phyloP scores from a whole-genome alignment of 2,113 vertebrate species.

The Seriola aureovittata region DNA sequence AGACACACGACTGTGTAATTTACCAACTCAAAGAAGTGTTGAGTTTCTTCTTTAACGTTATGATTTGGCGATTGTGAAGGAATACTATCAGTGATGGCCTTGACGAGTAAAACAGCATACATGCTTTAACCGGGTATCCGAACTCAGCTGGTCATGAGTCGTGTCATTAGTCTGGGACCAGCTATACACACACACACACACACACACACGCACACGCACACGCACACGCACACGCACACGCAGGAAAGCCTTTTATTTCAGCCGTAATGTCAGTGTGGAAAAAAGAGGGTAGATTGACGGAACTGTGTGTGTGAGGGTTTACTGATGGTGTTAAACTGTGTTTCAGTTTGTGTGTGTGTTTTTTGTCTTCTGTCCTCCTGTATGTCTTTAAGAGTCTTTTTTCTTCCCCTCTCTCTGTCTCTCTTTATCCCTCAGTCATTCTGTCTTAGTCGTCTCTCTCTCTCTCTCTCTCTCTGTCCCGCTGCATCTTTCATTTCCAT shows the following conservation, averaged over 20 bases:
- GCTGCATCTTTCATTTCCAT: constrained; percentile 15
- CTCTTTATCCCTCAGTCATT: background rate
- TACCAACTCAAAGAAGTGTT: no score
- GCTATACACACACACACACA: background rate
- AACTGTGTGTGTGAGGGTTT: no score
- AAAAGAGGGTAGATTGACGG: background rate
- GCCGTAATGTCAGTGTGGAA: background rate
- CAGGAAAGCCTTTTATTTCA: background rate
- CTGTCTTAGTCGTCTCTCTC: background rate
- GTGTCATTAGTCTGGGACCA: constrained; percentile 11
- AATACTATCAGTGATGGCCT: no score
- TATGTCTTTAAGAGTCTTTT: background rate
- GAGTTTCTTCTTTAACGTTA: no score
- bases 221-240: background rate
- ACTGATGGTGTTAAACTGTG: no score
- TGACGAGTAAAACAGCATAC: no score
- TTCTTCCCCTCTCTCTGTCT: background rate
- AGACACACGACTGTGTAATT: no score
- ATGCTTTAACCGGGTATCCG: background rate
- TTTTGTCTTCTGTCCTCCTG: background rate
- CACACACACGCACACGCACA: no score
- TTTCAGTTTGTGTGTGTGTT: background rate
- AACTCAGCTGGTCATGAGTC: background rate
- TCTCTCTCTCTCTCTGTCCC: background rate
- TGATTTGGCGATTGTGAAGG: no score